phyloP scores from a whole-genome alignment of 2,797 vertebrate genomes.

The Acipenser transmontanus region DNA sequence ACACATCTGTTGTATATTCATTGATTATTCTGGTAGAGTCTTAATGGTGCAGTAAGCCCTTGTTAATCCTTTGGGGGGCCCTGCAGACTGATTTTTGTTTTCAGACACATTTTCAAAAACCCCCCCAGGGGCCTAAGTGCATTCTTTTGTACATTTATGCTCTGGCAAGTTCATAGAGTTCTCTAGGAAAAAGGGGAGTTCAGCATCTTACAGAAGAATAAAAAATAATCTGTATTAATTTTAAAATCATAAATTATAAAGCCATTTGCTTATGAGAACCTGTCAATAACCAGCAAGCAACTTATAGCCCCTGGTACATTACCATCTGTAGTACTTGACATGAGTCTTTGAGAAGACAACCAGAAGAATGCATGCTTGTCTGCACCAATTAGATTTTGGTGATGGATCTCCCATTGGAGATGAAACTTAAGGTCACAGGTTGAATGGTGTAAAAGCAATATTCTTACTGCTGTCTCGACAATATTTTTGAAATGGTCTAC shows the following conservation, averaged over 20 bases:
- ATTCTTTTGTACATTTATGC: slow-evolving; percentile 30
- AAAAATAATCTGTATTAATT: slow-evolving; percentile 47
- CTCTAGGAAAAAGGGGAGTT: no score
- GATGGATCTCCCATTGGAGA: slow-evolving; percentile 41
- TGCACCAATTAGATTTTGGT: slow-evolving; percentile 37
- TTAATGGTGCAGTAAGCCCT: slow-evolving; percentile 33
- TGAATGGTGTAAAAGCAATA: slow-evolving; percentile 38
- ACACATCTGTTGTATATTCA: slow-evolving; percentile 11
- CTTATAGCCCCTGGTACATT: slow-evolving; percentile 38
- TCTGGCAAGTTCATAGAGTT: no score
- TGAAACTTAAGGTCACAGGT: slow-evolving; percentile 42
- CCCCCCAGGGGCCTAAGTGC: slow-evolving; percentile 28
- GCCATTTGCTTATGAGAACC: slow-evolving; percentile 44
- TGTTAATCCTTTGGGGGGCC: slow-evolving; percentile 29
- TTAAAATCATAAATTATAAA: slow-evolving; percentile 64
- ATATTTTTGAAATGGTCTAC: slow-evolving; percentile 32
- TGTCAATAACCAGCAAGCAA: slow-evolving; percentile 49
- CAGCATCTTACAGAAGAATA: slow-evolving; percentile 29
- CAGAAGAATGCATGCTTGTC: slow-evolving; percentile 43
- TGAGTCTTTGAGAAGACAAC: slow-evolving; percentile 50
- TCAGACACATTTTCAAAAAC: slow-evolving; percentile 40
- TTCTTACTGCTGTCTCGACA: slow-evolving; percentile 17
- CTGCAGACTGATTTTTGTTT: slow-evolving; percentile 29
- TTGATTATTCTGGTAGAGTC: slow-evolving; percentile 12
- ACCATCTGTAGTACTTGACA: slow-evolving; percentile 39